Percentiles rank a stretch among this genome's conserved stretches.
Evolutionary conservation across 1,140 invertebrate genomes (phyloP).

Genomic region (Orussus abietinus): DNA sequence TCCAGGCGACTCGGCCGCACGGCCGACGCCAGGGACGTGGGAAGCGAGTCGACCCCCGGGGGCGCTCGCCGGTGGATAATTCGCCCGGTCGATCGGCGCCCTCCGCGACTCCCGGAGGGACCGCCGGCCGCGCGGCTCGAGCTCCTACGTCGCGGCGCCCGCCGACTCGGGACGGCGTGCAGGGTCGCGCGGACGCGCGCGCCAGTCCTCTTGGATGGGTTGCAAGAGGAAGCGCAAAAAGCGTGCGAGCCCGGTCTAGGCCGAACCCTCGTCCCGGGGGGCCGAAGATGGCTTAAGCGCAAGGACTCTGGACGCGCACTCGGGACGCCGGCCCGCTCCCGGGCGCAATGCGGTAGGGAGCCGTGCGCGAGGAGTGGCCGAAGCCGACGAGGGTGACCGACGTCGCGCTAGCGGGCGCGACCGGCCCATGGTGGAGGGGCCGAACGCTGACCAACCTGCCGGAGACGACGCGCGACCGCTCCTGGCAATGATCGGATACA

Average conservation of each 20-base stretch:
- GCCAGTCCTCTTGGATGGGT: constrained; percentile 49
- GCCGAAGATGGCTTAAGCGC: neutral
- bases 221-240: constrained; percentile 51
- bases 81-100: too few species aligned
- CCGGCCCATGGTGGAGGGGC: constrained; percentile 10
- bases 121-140: too few species aligned
- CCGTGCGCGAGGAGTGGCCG: constrained; percentile 25
- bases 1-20: too few species aligned
- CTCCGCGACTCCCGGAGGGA: too few species aligned
- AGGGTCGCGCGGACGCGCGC: too few species aligned
- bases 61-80: too few species aligned
- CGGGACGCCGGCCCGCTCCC: constrained; percentile 2
- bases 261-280: constrained; percentile 14
- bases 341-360: constrained; percentile 30
- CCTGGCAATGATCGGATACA: constrained; percentile 71
- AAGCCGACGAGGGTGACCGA: too few species aligned
- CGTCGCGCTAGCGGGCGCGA: too few species aligned
- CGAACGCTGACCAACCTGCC: constrained; percentile 26
- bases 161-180: too few species aligned
- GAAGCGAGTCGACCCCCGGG: too few species aligned
- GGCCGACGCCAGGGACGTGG: too few species aligned
- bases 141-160: too few species aligned
- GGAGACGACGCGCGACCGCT: constrained; percentile 32
- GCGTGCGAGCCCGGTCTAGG: constrained; percentile 18
- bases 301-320: constrained; percentile 12